Percentiles rank a stretch among this genome's conserved stretches.
phyloP scores from a whole-genome alignment of 2,113 vertebrate species.

The Sorex fumeus region DNA sequence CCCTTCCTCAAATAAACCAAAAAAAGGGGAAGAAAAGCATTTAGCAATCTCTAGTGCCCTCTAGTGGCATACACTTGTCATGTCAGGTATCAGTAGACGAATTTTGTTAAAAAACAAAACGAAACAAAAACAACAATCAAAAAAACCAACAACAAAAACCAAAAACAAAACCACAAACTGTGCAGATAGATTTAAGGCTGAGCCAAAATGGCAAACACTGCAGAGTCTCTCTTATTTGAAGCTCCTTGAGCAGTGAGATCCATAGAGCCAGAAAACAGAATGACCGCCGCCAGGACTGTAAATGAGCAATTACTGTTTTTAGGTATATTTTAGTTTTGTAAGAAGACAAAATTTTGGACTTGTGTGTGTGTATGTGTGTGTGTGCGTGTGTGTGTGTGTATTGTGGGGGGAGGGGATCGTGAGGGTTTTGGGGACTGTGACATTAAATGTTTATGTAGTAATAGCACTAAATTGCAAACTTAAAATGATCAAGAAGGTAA shows the following conservation, averaged over 20 bases:
- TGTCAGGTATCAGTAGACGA: neutral
- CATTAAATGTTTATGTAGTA: neutral
- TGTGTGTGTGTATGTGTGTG: too few relatives aligned
- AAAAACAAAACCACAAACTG: too few relatives aligned
- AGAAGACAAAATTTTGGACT: neutral
- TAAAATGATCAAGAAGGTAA: neutral
- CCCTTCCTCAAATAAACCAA: rapidly evolving
- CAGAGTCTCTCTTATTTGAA: neutral
- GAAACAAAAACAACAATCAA: too few relatives aligned
- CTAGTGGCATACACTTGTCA: conserved; percentile 81
- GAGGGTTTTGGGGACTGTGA: neutral
- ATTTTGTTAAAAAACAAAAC: neutral
- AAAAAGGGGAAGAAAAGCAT: neutral
- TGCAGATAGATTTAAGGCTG: neutral
- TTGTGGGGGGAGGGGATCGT: too few relatives aligned
- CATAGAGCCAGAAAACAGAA: neutral
- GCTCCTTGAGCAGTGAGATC: neutral
- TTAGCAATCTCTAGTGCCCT: conserved; percentile 86
- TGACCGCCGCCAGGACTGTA: neutral
- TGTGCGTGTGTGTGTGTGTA: too few relatives aligned
- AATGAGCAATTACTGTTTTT: neutral
- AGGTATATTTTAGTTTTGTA: neutral
- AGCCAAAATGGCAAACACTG: neutral
- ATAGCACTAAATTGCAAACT: neutral
- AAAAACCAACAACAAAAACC: too few relatives aligned